phyloP scores from a whole-genome alignment of 2,888 invertebrate species.

The Scaptomyza parva region DNA sequence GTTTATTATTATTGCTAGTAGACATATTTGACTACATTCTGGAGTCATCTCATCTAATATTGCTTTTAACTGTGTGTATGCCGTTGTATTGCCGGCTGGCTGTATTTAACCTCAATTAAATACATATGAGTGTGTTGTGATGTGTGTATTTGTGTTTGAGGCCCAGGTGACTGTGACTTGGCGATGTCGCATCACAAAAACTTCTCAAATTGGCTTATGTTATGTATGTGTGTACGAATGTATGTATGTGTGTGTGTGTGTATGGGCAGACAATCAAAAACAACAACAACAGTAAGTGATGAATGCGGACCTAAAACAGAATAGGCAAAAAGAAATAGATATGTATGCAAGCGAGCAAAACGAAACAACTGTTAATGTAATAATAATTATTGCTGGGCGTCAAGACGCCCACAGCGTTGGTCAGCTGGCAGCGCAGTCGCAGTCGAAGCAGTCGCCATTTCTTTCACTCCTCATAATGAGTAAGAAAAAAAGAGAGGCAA shows the following conservation, averaged over 20 bases:
- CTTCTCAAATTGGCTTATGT: constrained; percentile 70
- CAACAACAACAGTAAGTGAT: constrained; percentile 20
- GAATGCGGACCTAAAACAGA: constrained; percentile 37
- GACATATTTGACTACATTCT: constrained; percentile 23
- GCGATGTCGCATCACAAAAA: constrained; percentile 39
- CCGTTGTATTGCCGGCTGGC: constrained; percentile 18
- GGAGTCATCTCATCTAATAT: constrained; percentile 16
- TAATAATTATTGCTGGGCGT: constrained; percentile 70
- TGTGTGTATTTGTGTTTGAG: constrained; percentile 1
- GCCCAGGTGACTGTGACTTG: constrained; percentile 11
- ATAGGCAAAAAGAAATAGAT: constrained; percentile 10
- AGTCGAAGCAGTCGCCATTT: constrained; percentile 13
- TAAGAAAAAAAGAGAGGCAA: constrained; percentile 10
- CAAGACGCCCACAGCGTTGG: constrained; percentile 50
- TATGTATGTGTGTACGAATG: constrained; percentile 1
- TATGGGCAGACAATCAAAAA: constrained; percentile 8
- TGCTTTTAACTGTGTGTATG: constrained; percentile 5
- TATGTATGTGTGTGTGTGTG: neutral
- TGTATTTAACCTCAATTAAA: constrained; percentile 47
- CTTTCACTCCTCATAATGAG: constrained; percentile 28
- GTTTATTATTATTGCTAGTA: constrained; percentile 34
- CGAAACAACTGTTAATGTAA: constrained; percentile 68
- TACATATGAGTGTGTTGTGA: constrained; percentile 4
- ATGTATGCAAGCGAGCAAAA: constrained; percentile 2
- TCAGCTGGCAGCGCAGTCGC: constrained; percentile 16